Base-by-base conservation (phyloP, 1,140 invertebrate species). In the Aricia agestis region DNA sequence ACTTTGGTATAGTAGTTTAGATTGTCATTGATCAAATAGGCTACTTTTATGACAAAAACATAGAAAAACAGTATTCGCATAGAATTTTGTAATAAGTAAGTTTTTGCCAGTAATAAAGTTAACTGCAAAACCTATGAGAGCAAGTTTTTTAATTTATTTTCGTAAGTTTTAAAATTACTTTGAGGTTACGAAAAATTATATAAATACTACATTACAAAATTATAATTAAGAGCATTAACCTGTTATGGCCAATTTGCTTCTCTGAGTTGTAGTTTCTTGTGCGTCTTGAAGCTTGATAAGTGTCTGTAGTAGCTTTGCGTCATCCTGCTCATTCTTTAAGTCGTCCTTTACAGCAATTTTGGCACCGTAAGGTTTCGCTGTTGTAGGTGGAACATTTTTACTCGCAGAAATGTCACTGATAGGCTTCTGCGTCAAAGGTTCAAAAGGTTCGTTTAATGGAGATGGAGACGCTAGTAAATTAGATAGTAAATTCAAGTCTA, bases 241-340 rank as follows among this genome's bases (percentile, higher is more conserved):
- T 83, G 87, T 89, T 65, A 87, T 76, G 68, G 86, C 77, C 25
- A 91, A 77, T 82, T 90, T 91, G 74, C 76, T 86, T 70, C 70
- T 83, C 68, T 80, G 80, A 0, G 88, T 87, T 13, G 87, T 87
- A n/a, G 86, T 85, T 76, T 90, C 84, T 79, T 89, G 87, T 15
- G 77, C 86, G 25, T 84, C 88, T 79, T 92, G 90, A 15, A 92
- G 78, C 79, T 91, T 85, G 73, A 92, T 82, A 70, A 92, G 82
- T 69, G 89, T 90, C 84, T 92, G 84, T 78, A 92, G 82, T 75
- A 92, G 82, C 73, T 91, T 83, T 10, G 82, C 81, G 78, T 92
- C 91, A 77, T 92, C 86, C 76, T 91, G 82, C 67, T 87, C 80
- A 78, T 73, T 92, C 68, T 84, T 85, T 18, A 91, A 74, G 65